phyloP scores from a whole-genome alignment of 2,797 vertebrate genomes.

The Perodicticus potto region DNA sequence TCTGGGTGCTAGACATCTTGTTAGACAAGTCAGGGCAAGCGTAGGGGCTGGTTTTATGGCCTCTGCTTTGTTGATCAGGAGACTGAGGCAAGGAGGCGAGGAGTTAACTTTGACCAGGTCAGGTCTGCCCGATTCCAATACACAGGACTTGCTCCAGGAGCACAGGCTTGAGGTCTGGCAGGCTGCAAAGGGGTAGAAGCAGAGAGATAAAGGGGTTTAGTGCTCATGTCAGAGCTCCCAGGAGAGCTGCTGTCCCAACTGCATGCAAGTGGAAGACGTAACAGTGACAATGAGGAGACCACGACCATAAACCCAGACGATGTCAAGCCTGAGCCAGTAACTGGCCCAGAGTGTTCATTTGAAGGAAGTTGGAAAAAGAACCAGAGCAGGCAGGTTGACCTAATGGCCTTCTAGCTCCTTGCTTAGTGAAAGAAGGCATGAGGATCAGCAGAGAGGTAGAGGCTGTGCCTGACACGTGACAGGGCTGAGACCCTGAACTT shows the following conservation, averaged over 20 bases:
- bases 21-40: neutral
- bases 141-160: neutral
- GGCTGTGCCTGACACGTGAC: neutral
- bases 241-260: neutral
- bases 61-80: neutral
- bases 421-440: neutral
- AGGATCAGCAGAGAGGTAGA: neutral
- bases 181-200: neutral
- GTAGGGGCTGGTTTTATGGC: neutral
- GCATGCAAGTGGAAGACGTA: neutral
- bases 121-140: neutral
- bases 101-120: neutral
- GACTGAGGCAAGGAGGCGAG: neutral
- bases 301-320: neutral
- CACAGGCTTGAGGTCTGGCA: neutral
- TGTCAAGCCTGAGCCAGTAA: neutral
- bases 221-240: neutral
- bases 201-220: neutral
- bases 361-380: neutral
- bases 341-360: neutral
- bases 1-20: neutral
- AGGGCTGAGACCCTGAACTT: neutral
- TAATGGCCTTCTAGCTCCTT: neutral
- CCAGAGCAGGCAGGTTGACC: neutral
- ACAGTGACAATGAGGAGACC: neutral